Evolutionary conservation across 2,888 invertebrate genomes (phyloP), one percentile per base, ranked within the genome.

Genomic region (Ectobius pallidus): DNA sequence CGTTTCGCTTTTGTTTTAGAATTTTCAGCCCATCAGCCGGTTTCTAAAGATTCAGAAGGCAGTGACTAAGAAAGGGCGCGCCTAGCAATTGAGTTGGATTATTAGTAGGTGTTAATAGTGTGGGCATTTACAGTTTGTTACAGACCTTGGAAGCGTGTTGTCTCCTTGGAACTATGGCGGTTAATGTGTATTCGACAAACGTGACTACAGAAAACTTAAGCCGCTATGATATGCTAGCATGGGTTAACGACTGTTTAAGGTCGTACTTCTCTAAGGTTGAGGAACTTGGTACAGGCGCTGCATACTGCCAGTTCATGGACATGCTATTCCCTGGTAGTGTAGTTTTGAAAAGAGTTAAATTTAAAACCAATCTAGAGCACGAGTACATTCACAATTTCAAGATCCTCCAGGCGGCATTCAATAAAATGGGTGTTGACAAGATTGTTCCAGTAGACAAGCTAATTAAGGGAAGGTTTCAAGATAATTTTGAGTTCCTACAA

Each of bases 381-480:
- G 99, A 99, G 85, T 98, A 96, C 84, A 98, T 99, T 86, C 96
- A 97, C 84, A 99, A 99, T 85, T 99, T 99, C 85, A 99, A 99
- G 90, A 90, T 97, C 80, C 88, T 99, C 77, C 99, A 99, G 87
- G 96, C 94, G 63, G 91, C 91, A 69, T 99, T 99, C 85, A 97
- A 97, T 86, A 97, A 96, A 86, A 93, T 97, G 91, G 91, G 90
- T 79, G 97, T 99, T 79, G 99, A 99, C 84, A 99, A 99, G 95
- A 99, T 99, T 84, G 93, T 96, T 82, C 93, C 95, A 79, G 94
- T 96, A 83, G 96, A 96, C 87, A 92, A 88, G 86, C 90, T 99
- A 89, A 95, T 97, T 85, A 98, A 97, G 88, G 97, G 96, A 84
- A 92, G 96, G 81, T 99, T 99, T 88, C 98, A 98, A 90, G 98